Percentiles rank a stretch among this genome's conserved stretches.
Evolutionary conservation across 2,113 vertebrate genomes (phyloP).

Genomic region (Etheostoma cragini): DNA sequence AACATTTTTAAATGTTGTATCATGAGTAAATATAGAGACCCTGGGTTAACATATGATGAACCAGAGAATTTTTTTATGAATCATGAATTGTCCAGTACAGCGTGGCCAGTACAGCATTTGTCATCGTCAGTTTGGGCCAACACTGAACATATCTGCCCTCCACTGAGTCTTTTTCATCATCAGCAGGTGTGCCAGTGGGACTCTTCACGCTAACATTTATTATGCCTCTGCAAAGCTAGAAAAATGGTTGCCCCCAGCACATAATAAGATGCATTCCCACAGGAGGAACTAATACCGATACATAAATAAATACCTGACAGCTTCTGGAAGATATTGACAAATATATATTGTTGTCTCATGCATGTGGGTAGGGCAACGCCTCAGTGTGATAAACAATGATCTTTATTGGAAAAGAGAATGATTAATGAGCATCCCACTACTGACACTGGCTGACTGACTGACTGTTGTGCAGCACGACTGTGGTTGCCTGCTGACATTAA

Average conservation of each 20-base stretch:
- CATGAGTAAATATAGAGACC: background rate
- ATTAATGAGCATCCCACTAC: slow-evolving; percentile 62
- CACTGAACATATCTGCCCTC: slow-evolving; percentile 30
- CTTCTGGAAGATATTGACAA: slow-evolving; percentile 54
- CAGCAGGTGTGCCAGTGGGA: slow-evolving; percentile 59
- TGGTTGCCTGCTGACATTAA: slow-evolving; percentile 21
- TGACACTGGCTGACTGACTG: background rate
- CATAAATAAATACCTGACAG: slow-evolving; percentile 54
- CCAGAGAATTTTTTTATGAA: slow-evolving; percentile 16
- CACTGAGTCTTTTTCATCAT: slow-evolving; percentile 64
- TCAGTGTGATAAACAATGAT: slow-evolving; percentile 63
- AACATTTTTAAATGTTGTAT: slow-evolving; percentile 1
- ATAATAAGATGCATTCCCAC: slow-evolving; percentile 52
- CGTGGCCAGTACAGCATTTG: slow-evolving; percentile 37
- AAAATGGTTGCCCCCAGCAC: slow-evolving; percentile 57
- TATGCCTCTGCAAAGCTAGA: slow-evolving; percentile 56
- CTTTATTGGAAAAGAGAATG: slow-evolving; percentile 55
- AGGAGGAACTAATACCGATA: slow-evolving; percentile 43
- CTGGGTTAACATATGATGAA: background rate
- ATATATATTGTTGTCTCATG: slow-evolving; percentile 53
- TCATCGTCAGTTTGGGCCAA: background rate
- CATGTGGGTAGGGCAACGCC: slow-evolving; percentile 30
- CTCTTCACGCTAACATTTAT: slow-evolving; percentile 58
- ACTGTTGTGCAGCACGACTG: background rate
- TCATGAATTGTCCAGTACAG: slow-evolving; percentile 16